Evolutionary conservation across 2,113 vertebrate species (phyloP).

Genomic region (Limnothrissa miodon): DNA sequence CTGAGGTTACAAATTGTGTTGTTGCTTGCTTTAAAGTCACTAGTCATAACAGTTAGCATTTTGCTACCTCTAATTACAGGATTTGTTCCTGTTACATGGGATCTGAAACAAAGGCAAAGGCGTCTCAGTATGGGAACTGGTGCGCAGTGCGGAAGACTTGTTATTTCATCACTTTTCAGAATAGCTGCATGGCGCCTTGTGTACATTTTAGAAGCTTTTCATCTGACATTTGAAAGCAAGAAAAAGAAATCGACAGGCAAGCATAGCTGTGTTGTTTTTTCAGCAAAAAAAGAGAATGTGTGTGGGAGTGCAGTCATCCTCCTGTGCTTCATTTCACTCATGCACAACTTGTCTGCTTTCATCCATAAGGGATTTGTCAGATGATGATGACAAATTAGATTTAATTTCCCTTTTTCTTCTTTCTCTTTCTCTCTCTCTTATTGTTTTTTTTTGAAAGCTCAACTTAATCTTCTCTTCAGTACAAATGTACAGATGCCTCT

Average conservation of each 20-base stretch:
- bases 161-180: conserved; percentile 2
- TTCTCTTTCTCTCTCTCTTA: too few relatives aligned
- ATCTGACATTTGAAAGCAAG: conserved; percentile 15
- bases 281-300: not conserved
- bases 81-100: not conserved
- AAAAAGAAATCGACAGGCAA: conserved; percentile 2
- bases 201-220: not conserved
- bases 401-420: not conserved
- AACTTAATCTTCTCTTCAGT: not conserved
- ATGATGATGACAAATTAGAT: not conserved
- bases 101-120: not conserved
- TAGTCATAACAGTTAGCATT: not conserved
- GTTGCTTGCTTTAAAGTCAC: not conserved
- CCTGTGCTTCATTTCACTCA: not conserved
- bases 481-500: not conserved
- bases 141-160: not conserved
- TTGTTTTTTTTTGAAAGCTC: not conserved
- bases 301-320: not conserved
- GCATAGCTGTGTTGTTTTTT: not conserved
- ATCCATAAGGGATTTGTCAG: conserved; percentile 1
- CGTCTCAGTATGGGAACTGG: not conserved
- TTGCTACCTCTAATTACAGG: not conserved
- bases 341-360: not conserved
- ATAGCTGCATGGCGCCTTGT: not conserved
- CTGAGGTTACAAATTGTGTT: not conserved